Percentiles rank a stretch among this genome's conserved stretches.
Evolutionary conservation across 1,140 invertebrate genomes (phyloP).

Genomic region (Arctopsyche grandis): DNA sequence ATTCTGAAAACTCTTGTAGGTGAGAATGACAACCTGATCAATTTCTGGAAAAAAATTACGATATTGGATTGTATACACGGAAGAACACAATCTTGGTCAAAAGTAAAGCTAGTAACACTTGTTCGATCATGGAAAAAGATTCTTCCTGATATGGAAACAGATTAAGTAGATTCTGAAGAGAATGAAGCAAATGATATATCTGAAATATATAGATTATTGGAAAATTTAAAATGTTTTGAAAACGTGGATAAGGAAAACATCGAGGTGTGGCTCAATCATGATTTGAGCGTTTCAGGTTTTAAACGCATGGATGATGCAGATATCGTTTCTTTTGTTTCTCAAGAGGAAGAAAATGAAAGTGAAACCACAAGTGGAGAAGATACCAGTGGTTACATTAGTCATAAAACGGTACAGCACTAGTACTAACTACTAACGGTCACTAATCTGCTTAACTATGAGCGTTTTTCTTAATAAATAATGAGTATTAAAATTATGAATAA

Average conservation of each 20-base stretch:
- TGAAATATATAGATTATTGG: constrained; percentile 20
- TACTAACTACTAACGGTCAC: too few relatives aligned
- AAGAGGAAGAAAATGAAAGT: constrained; percentile 18
- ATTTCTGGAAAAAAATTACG: constrained; percentile 29
- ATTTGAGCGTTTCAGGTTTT: constrained; percentile 22
- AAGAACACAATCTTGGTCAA: constrained; percentile 11
- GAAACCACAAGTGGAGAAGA: constrained; percentile 7
- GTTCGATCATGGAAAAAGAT: constrained; percentile 5
- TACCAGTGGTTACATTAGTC: too few relatives aligned
- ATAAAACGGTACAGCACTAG: too few relatives aligned
- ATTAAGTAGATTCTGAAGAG: neutral
- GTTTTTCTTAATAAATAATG: too few relatives aligned
- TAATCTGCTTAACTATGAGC: too few relatives aligned
- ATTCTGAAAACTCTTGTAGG: neutral
- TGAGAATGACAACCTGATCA: constrained; percentile 7
- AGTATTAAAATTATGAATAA: too few relatives aligned
- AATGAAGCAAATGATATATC: constrained; percentile 11
- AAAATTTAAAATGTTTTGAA: constrained; percentile 30
- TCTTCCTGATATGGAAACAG: neutral
- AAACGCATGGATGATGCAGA: neutral
- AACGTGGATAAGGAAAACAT: constrained; percentile 25
- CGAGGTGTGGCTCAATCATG: constrained; percentile 13
- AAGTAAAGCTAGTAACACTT: constrained; percentile 23
- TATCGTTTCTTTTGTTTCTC: constrained; percentile 1
- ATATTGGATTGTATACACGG: constrained; percentile 20